Conservation (phyloP, 1,140 invertebrate genomes). For the Platorchestia sp. region DNA sequence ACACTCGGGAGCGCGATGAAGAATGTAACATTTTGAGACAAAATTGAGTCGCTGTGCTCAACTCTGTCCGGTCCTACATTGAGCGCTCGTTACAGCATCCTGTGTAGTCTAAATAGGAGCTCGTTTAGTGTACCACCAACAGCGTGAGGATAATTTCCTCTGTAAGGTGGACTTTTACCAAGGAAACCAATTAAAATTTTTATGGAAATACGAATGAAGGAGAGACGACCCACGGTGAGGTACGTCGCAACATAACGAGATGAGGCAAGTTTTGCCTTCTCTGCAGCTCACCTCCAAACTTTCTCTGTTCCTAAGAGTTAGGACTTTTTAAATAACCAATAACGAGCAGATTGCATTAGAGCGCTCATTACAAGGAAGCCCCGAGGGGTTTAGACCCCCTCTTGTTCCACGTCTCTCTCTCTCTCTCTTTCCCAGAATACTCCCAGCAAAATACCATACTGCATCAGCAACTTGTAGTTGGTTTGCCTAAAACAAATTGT, state of each 20-base stretch:
- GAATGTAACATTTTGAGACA: too few species aligned
- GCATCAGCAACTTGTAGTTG: too few species aligned
- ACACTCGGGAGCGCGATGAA: too few species aligned
- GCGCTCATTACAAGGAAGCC: slow-evolving; percentile 27
- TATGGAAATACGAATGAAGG: neutral
- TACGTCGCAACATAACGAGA: slow-evolving; percentile 1
- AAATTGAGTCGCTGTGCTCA: too few species aligned
- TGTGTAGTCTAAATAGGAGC: too few species aligned
- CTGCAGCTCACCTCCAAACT: slow-evolving; percentile 41
- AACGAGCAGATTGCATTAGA: slow-evolving; percentile 44
- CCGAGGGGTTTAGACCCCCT: neutral
- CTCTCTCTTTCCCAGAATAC: neutral
- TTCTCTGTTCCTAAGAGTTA: slow-evolving; percentile 45
- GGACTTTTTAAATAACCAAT: slow-evolving; percentile 37
- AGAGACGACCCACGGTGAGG: neutral
- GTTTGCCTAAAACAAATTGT: too few species aligned
- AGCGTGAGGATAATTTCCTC: neutral
- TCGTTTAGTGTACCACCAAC: neutral
- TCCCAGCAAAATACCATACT: neutral
- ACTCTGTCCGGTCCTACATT: too few species aligned
- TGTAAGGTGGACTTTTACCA: neutral
- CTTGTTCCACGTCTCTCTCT: neutral
- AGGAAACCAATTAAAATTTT: neutral
- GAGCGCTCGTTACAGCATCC: neutral
- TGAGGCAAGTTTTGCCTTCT: slow-evolving; percentile 46